Evolutionary conservation across 2,888 invertebrate genomes (phyloP), one percentile per base, ranked within the genome.

Genomic region (Crioceris asparagi): DNA sequence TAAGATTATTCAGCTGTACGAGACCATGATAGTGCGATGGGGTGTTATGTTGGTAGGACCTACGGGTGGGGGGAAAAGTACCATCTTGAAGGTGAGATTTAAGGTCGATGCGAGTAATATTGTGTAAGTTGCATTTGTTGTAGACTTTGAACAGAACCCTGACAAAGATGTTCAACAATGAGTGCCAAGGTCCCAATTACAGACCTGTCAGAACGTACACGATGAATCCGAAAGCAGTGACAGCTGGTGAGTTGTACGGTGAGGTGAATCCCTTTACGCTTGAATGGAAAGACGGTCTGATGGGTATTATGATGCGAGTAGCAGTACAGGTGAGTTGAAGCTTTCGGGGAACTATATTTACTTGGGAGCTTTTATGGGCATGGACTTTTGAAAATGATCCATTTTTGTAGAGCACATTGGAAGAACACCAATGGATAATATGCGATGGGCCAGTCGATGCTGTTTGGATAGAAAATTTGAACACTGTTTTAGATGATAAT

Each of bases 401-500:
- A n/a, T 27, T 25, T 19, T 23, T 16, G 3, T 17, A 21, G 27
- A 27, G 14, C 12, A 8, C 10, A 27, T 15, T 27, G 3, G 69
- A 76, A 38, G 79, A 87, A 50, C 90, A 91, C 59, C 90, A 91
- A 55, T 92, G 91, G 91, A 74, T 91, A 35, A 76, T 90, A 27
- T 90, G 88, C 61, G 91, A 91, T 58, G 91, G 91, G 0, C 91
- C 86, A 0, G 90, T 92, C 1, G 91, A 91, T 60, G 90, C 91
- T 0, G 80, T 90, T 14, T 92, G 92, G 91, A 91, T 92, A 45
- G 92, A 92, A 63, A 91, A 90, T 58, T 78, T 92, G 75, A 91
- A 91, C 62, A 88, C 91, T 0, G 90, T 90, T 0, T 68, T 91
- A 4, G 92, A 92, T 56, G 91, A 92, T 57, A 92, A 92, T 60